A percentile compares a stretch with the other conserved stretches of the same genome.
Evolutionary conservation across 2,888 invertebrate species (phyloP).

Genomic region (Hypomecis atomaria): DNA sequence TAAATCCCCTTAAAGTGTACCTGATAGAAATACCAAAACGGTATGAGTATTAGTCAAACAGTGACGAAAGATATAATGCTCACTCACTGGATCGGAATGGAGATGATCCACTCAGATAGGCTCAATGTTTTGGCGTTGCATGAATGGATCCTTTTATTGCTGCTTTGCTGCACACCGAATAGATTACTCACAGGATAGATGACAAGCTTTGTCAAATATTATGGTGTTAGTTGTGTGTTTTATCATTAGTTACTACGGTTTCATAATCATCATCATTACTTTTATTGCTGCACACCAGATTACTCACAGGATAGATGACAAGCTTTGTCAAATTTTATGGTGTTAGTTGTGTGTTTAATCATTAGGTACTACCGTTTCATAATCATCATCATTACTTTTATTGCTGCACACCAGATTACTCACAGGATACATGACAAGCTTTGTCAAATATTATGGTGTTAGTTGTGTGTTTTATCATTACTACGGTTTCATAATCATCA

Average conservation of each 20-base stretch:
- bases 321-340: slow-evolving; percentile 13
- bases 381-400: too few relatives aligned
- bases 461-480: too few relatives aligned
- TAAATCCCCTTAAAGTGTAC: background rate
- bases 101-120: slow-evolving; percentile 42
- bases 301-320: slow-evolving; percentile 20
- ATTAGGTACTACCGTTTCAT: too few relatives aligned
- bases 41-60: slow-evolving; percentile 19
- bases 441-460: slow-evolving; percentile 12
- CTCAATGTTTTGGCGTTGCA: slow-evolving; percentile 33
- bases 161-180: slow-evolving; percentile 35
- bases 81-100: slow-evolving; percentile 41
- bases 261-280: too few relatives aligned
- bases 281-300: slow-evolving; percentile 31
- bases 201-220: slow-evolving; percentile 14
- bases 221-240: background rate
- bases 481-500: too few relatives aligned
- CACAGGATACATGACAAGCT: slow-evolving; percentile 10
- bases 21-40: slow-evolving; percentile 18
- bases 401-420: slow-evolving; percentile 32
- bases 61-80: slow-evolving; percentile 14
- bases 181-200: slow-evolving; percentile 24
- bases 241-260: too few relatives aligned
- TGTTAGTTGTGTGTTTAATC: background rate
- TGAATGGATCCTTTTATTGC: slow-evolving; percentile 37